These are phyloP conservation scores for Parazoanthus swiftii DNA, from an alignment of 92 coral and sea anemone genomes.

Conservation along the genomic window DNA sequence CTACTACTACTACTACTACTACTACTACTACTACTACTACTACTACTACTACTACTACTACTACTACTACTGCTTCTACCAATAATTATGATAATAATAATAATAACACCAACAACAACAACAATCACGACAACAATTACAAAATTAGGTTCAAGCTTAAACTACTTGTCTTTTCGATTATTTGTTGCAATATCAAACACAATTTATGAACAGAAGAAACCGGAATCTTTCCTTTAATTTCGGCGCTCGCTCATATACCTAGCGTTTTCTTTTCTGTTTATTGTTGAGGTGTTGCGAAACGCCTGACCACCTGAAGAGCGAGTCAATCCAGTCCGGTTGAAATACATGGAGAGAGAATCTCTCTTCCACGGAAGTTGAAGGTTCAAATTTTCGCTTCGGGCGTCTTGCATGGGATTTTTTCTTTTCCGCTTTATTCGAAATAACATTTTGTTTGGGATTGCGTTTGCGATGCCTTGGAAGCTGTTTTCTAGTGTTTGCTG, in stretches of 20 bases:
- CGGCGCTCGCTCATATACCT: not conserved
- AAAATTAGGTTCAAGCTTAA: not conserved
- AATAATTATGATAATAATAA: not conserved
- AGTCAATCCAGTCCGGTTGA: slow-evolving; percentile 13
- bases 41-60: too few relatives aligned
- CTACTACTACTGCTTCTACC: not conserved
- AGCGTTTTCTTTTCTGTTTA: not conserved
- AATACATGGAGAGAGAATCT: not conserved
- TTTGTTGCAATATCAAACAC: too few relatives aligned
- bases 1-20: too few relatives aligned
- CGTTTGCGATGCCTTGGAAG: not conserved
- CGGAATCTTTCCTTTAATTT: not conserved
- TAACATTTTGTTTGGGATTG: not conserved
- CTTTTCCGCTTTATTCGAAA: not conserved
- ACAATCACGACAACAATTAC: not conserved
- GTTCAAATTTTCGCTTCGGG: too few relatives aligned
- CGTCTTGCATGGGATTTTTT: not conserved
- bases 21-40: too few relatives aligned
- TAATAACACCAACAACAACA: not conserved
- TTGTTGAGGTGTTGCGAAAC: not conserved
- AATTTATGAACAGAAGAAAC: not conserved
- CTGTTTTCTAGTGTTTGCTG: not conserved
- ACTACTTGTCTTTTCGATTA: too few relatives aligned
- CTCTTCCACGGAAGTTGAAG: too few relatives aligned
- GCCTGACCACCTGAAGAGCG: not conserved